Evolutionary conservation across 2,113 vertebrate species (phyloP).

Genomic region (Microcebus ravelobensis): DNA sequence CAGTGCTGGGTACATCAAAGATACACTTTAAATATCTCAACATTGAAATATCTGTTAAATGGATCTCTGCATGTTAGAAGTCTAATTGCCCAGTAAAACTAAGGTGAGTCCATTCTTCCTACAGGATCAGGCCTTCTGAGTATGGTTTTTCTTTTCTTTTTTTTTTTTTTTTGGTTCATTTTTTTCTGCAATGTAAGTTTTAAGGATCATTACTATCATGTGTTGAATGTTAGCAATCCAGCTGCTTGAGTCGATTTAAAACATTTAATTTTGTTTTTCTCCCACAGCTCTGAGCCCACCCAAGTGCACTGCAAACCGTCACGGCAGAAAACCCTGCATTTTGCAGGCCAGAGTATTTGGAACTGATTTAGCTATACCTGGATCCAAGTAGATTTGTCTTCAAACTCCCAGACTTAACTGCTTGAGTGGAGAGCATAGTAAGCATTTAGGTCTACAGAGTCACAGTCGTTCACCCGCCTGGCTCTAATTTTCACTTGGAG

Average conservation of each 20-base stretch:
- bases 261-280: slow-evolving; percentile 47
- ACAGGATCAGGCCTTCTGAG: background rate
- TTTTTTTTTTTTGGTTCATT: background rate
- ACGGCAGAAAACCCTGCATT: background rate
- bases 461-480: background rate
- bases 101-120: background rate
- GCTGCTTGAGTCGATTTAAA: background rate
- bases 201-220: background rate
- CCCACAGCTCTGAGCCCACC: slow-evolving; percentile 50
- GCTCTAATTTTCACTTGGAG: slow-evolving; percentile 57
- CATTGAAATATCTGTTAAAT: background rate
- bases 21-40: background rate
- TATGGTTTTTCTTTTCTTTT: background rate
- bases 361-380: slow-evolving; percentile 8
- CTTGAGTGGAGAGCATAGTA: background rate
- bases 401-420: background rate
- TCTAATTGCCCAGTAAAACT: background rate
- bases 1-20: background rate
- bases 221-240: background rate
- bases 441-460: background rate
- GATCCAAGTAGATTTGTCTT: slow-evolving; percentile 45
- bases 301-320: background rate
- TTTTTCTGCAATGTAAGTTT: background rate
- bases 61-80: background rate
- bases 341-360: background rate